phyloP scores from a whole-genome alignment of 2,888 invertebrate genomes.

The Caenorhabditis sp. region DNA sequence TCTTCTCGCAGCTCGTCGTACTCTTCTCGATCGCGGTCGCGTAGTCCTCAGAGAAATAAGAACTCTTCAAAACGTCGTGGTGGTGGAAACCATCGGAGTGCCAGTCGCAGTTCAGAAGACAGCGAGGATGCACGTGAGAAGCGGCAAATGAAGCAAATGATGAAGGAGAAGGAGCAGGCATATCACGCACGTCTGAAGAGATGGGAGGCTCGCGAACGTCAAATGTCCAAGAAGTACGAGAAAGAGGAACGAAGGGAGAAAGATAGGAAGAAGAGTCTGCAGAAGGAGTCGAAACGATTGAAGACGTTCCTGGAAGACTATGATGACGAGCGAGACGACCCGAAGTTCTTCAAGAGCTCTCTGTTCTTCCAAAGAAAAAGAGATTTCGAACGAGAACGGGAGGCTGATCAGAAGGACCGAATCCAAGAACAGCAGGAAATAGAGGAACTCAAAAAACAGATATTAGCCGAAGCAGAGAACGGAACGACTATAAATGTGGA shows the following conservation, averaged over 20 bases:
- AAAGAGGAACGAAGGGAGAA: conserved; percentile 84
- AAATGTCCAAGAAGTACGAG: conserved; percentile 92
- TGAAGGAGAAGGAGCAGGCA: conserved; percentile 76
- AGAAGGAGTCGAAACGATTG: conserved; percentile 92
- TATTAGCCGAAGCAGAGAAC: conserved; percentile 67
- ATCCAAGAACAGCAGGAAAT: conserved; percentile 85
- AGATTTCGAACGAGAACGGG: conserved; percentile 94
- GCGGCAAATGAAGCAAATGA: conserved; percentile 58
- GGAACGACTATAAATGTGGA: conserved; percentile 72
- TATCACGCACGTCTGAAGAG: conserved; percentile 83
- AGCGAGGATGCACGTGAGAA: conserved; percentile 75
- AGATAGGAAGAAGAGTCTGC: conserved; percentile 84
- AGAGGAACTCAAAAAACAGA: conserved; percentile 88
- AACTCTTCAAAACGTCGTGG: conserved; percentile 42
- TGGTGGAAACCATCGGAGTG: conserved; percentile 24
- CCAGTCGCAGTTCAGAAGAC: conserved; percentile 70
- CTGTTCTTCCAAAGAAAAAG: conserved; percentile 84
- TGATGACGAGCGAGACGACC: conserved; percentile 97
- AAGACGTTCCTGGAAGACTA: conserved; percentile 99
- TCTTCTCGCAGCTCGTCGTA: conserved; percentile 42
- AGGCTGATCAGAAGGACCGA: conserved; percentile 88
- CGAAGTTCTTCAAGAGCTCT: conserved; percentile 93
- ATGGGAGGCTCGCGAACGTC: conserved; percentile 92
- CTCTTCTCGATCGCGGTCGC: conserved; percentile 53
- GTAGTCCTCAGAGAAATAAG: conserved; percentile 38